phyloP scores from a whole-genome alignment of 64 coral and sea anemone genomes.

The Astreopora myriophthalma region DNA sequence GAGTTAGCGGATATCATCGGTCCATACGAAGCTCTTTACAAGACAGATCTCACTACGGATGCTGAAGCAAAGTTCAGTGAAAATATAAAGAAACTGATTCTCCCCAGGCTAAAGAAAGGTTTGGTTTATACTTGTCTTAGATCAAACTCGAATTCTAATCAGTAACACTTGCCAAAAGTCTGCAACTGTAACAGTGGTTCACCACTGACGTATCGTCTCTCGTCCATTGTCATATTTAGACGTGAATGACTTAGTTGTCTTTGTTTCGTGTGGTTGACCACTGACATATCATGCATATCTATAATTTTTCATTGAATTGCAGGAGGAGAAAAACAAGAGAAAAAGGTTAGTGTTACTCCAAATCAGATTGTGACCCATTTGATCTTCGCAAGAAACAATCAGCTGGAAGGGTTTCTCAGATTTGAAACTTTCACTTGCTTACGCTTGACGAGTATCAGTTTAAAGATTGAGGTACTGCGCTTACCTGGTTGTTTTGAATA shows the following conservation, averaged over 20 bases:
- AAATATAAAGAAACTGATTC: slow-evolving; percentile 29
- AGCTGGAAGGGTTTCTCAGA: background rate
- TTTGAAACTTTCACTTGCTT: background rate
- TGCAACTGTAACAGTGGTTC: too few species aligned
- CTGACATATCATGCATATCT: background rate
- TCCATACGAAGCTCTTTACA: slow-evolving; percentile 7
- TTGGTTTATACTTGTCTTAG: background rate
- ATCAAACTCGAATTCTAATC: too few species aligned
- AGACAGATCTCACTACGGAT: slow-evolving; percentile 11
- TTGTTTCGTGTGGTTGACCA: too few species aligned
- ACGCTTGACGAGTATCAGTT: background rate
- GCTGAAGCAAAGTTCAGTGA: slow-evolving; percentile 44
- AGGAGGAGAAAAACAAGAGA: background rate
- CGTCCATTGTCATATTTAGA: too few species aligned
- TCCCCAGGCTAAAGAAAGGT: slow-evolving; percentile 43
- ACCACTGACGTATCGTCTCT: too few species aligned
- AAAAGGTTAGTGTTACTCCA: slow-evolving; percentile 1
- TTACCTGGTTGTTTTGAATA: background rate
- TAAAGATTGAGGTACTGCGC: background rate
- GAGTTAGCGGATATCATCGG: slow-evolving; percentile 17
- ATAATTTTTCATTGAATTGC: background rate
- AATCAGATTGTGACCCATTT: too few species aligned
- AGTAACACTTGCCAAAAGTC: too few species aligned
- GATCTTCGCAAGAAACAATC: background rate
- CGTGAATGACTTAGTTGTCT: too few species aligned